Conservation (phyloP, 2,888 invertebrate species). For the Lasioglossum vierecki region DNA sequence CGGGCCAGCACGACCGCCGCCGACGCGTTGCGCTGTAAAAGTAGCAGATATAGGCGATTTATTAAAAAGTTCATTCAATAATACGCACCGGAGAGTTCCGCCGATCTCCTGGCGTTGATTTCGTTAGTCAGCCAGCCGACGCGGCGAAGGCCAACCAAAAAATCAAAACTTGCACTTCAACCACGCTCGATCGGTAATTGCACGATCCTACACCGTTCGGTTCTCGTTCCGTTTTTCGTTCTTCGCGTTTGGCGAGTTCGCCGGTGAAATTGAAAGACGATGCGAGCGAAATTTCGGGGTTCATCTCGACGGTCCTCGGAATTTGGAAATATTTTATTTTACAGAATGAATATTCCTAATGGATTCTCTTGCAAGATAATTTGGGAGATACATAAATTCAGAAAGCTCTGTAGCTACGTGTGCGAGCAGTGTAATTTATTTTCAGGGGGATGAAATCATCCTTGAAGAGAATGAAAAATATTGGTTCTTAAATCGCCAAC, state of each 20-base stretch:
- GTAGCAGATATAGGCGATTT: slow-evolving; percentile 48
- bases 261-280: background rate
- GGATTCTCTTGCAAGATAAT: no score
- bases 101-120: slow-evolving; percentile 48
- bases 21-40: slow-evolving; percentile 10
- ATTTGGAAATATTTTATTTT: background rate
- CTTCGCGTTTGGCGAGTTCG: background rate
- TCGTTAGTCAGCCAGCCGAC: slow-evolving; percentile 23
- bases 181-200: slow-evolving; percentile 16
- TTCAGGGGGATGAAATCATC: background rate
- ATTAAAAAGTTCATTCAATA: slow-evolving; percentile 61
- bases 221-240: background rate
- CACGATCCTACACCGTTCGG: background rate
- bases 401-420: background rate
- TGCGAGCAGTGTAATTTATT: background rate
- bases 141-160: slow-evolving; percentile 20
- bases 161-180: slow-evolving; percentile 54
- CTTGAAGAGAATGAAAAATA: background rate
- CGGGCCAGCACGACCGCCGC: background rate
- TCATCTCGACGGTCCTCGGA: background rate
- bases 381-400: background rate
- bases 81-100: background rate
- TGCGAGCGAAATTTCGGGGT: background rate
- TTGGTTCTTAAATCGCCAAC: background rate
- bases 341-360: background rate